Evolutionary conservation across 2,888 invertebrate species (phyloP).

Genomic region (Dioctria linearis): DNA sequence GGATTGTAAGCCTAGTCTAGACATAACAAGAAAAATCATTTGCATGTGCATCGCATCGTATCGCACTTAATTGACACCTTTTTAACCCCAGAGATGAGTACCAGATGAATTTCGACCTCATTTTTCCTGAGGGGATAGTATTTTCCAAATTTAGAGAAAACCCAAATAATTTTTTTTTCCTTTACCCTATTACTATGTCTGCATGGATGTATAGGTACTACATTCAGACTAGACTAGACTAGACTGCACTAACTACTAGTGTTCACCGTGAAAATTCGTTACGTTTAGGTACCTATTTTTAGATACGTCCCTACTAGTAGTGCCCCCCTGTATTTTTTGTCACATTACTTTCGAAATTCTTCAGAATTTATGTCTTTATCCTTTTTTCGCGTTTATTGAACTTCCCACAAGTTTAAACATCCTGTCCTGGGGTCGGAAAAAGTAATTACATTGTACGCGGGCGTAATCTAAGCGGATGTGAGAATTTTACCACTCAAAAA

Average conservation of each 20-base stretch:
- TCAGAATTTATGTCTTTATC: constrained; percentile 32
- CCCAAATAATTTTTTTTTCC: constrained; percentile 1
- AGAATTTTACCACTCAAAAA: neutral
- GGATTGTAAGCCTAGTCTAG: constrained; percentile 17
- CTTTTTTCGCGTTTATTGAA: constrained; percentile 33
- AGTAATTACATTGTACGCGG: constrained; percentile 18
- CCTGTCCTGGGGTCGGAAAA: constrained; percentile 14
- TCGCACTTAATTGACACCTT: constrained; percentile 56
- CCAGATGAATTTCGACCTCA: constrained; percentile 27
- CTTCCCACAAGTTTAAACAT: constrained; percentile 45
- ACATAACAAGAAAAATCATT: constrained; percentile 54
- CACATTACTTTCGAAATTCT: constrained; percentile 17
- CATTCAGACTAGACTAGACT: too few relatives aligned
- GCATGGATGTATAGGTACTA: too few relatives aligned
- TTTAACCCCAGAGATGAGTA: constrained; percentile 49
- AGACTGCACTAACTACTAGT: too few relatives aligned
- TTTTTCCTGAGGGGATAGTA: neutral
- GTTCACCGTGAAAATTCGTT: constrained; percentile 23
- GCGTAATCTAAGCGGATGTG: constrained; percentile 24
- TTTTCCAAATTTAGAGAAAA: constrained; percentile 17
- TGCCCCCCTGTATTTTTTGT: neutral
- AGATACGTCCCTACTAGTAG: constrained; percentile 1
- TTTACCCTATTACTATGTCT: too few relatives aligned
- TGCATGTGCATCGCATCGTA: constrained; percentile 53
- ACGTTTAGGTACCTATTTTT: constrained; percentile 20